Evolutionary conservation across 2,888 invertebrate genomes (phyloP).

Genomic region (Drosophila histrio): DNA sequence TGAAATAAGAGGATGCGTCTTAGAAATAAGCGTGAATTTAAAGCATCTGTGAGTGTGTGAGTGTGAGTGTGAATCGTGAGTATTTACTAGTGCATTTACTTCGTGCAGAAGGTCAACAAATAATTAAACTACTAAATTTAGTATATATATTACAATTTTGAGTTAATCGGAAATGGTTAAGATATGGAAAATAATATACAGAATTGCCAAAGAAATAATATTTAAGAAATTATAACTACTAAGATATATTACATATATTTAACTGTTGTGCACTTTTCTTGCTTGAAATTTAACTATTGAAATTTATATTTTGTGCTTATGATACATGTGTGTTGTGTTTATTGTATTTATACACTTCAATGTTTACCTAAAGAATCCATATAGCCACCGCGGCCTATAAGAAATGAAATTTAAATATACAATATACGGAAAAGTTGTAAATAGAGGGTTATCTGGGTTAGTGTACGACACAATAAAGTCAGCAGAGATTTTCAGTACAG

Average conservation of each 20-base stretch:
- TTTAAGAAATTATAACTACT: constrained; percentile 1
- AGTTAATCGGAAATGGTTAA: constrained; percentile 1
- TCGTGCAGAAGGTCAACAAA: constrained; percentile 17
- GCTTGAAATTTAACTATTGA: neutral
- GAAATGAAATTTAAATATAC: constrained; percentile 69
- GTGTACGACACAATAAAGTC: constrained; percentile 25
- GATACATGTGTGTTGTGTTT: constrained; percentile 16
- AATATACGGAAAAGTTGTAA: constrained; percentile 10
- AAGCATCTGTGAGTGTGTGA: constrained; percentile 6
- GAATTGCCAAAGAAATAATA: constrained; percentile 1
- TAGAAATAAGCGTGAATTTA: neutral
- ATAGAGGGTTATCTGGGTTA: constrained; percentile 32
- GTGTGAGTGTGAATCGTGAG: neutral
- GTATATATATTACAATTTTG: neutral
- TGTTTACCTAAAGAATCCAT: constrained; percentile 79
- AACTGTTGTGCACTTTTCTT: neutral
- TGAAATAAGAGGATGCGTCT: neutral
- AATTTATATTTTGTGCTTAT: neutral
- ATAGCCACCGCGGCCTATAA: constrained; percentile 75
- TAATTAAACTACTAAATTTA: constrained; percentile 12
- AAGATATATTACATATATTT: neutral
- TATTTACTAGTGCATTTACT: constrained; percentile 5
- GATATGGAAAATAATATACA: neutral
- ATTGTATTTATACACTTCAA: constrained; percentile 11
- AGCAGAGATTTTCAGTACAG: constrained; percentile 24